Evolutionary conservation across 2,113 vertebrate genomes (phyloP).

Genomic region (Heterocephalus glaber): DNA sequence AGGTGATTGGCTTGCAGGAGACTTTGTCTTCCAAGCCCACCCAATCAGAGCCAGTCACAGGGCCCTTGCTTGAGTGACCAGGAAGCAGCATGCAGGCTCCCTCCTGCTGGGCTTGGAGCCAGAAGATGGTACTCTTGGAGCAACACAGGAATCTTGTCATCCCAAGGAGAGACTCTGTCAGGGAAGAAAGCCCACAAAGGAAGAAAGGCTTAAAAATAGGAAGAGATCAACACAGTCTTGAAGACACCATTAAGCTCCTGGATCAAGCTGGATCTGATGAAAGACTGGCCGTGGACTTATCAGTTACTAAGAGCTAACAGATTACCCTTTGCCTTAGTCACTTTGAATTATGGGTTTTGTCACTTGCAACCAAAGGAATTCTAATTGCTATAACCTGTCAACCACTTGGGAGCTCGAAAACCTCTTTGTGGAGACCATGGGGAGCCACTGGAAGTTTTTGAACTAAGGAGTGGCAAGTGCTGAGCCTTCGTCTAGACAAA

Average conservation of each 20-base stretch:
- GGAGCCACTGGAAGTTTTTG: not conserved
- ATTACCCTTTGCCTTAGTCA: not conserved
- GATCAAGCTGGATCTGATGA: slow-evolving; percentile 36
- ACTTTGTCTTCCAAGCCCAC: not conserved
- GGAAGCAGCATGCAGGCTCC: not conserved
- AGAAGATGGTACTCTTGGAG: not conserved
- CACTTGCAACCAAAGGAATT: not conserved
- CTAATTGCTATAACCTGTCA: not conserved
- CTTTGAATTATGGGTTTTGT: not conserved
- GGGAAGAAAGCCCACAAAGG: not conserved
- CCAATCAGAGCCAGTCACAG: not conserved
- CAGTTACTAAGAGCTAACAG: not conserved
- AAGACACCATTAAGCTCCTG: not conserved
- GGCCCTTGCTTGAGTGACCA: not conserved
- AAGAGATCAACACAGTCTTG: not conserved
- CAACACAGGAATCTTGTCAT: not conserved
- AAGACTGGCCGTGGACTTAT: not conserved
- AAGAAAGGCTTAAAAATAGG: not conserved
- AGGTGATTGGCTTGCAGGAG: not conserved
- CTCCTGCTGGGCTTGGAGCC: not conserved
- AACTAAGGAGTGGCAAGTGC: not conserved
- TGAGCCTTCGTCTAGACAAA: not conserved
- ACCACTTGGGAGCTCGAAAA: not conserved
- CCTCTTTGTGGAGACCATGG: fast-evolving
- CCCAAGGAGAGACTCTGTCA: not conserved